Conservation (phyloP, 2,113 vertebrate species). For the Aphelocoma coerulescens region DNA sequence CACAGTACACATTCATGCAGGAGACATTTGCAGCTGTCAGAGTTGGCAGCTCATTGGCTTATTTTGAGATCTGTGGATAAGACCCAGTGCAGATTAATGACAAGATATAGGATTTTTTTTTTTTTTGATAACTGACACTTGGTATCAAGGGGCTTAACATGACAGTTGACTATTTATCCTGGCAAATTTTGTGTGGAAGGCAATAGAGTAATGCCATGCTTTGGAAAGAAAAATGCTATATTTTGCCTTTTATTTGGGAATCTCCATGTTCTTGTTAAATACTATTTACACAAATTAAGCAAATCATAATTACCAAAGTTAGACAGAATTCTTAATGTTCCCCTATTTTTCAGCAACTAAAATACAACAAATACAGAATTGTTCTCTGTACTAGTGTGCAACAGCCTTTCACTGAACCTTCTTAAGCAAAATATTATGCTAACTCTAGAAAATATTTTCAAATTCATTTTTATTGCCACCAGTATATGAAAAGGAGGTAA, state of each 20-base stretch:
- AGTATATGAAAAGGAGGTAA: not conserved
- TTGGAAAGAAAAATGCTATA: not conserved
- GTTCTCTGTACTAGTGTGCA: not conserved
- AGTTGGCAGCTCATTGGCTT: not conserved
- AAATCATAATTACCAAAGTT: not conserved
- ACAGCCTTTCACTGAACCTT: not conserved
- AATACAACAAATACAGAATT: not conserved
- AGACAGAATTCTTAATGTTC: not conserved
- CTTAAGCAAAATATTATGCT: not conserved
- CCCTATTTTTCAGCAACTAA: not conserved
- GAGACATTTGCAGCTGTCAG: slow-evolving; percentile 33
- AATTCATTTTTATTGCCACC: not conserved
- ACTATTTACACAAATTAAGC: not conserved
- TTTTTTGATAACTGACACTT: not conserved
- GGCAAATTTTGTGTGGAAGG: not conserved
- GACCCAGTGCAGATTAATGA: slow-evolving; percentile 2
- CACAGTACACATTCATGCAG: not conserved
- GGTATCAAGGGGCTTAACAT: not conserved
- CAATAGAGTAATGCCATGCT: not conserved
- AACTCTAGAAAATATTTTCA: not conserved
- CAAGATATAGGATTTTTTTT: not conserved
- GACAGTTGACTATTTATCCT: not conserved
- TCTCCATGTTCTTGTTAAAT: not conserved
- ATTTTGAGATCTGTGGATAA: slow-evolving; percentile 21
- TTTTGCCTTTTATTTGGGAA: not conserved